Percentiles rank a stretch among this genome's conserved stretches.
These are phyloP conservation scores for Leucophora obtusa DNA, from an alignment of 2,888 invertebrate genomes.

Conservation along the genomic window DNA sequence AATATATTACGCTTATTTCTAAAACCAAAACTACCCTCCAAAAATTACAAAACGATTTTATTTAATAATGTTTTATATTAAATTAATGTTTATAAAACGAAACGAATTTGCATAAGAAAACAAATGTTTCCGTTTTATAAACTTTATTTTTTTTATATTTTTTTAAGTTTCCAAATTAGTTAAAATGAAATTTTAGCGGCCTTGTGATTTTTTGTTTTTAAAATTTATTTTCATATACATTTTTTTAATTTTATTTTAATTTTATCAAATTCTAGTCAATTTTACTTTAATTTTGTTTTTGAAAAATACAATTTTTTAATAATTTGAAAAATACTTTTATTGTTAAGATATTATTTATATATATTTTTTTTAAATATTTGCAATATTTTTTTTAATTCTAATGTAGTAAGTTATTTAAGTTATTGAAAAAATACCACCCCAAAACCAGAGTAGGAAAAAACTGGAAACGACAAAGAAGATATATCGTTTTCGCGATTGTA, in stretches of 20 bases:
- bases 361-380: conserved; percentile 6
- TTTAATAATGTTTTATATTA: conserved; percentile 2
- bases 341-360: not conserved
- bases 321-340: not conserved
- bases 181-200: conserved; percentile 64
- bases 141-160: not conserved
- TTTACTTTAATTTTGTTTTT: conserved; percentile 48
- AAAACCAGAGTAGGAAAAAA: too few relatives aligned
- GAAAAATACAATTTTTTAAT: conserved; percentile 18
- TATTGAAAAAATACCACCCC: too few relatives aligned
- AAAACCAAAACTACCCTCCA: conserved; percentile 34
- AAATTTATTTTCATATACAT: conserved; percentile 13
- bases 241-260: conserved; percentile 13
- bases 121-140: too few relatives aligned
- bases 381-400: conserved; percentile 8
- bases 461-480: too few relatives aligned
- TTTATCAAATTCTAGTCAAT: conserved; percentile 58
- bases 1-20: conserved; percentile 48
- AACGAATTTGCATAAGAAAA: too few relatives aligned
- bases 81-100: too few relatives aligned
- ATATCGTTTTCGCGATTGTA: too few relatives aligned
- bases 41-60: conserved; percentile 7
- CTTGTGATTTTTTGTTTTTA: conserved; percentile 58
- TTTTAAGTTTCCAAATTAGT: conserved; percentile 57
- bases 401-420: conserved; percentile 11